These are phyloP conservation scores for Eospalax fontanierii DNA, from an alignment of 2,797 vertebrate species.

Conservation along the genomic window DNA sequence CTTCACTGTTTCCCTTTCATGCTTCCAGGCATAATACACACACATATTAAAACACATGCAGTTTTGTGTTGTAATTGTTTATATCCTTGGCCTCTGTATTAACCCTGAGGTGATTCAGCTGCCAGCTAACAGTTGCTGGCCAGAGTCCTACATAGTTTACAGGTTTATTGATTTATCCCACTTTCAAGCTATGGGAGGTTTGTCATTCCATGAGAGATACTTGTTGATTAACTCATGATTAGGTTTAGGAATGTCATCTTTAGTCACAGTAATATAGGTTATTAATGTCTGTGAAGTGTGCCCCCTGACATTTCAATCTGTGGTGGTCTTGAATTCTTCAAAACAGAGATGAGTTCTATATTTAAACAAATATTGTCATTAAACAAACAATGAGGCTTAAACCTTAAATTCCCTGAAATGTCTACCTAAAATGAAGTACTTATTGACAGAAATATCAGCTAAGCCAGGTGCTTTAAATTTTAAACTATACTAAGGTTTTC, in stretches of 20 bases:
- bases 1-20: background rate
- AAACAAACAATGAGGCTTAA: constrained; percentile 40
- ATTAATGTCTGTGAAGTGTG: background rate
- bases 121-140: background rate
- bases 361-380: background rate
- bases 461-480: background rate
- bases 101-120: background rate
- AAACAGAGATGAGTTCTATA: background rate
- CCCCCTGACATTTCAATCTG: background rate
- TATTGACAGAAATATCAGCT: background rate
- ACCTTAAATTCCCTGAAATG: background rate
- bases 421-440: background rate
- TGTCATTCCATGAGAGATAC: background rate
- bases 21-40: background rate
- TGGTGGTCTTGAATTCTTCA: background rate
- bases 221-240: constrained; percentile 6
- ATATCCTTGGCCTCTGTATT: background rate
- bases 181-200: background rate
- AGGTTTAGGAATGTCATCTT: background rate
- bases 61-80: background rate
- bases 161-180: background rate
- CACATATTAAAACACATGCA: background rate
- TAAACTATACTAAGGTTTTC: background rate
- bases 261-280: background rate
- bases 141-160: rapidly evolving